Evolutionary conservation across 2,113 vertebrate genomes (phyloP).

Genomic region (Axis porcinus): DNA sequence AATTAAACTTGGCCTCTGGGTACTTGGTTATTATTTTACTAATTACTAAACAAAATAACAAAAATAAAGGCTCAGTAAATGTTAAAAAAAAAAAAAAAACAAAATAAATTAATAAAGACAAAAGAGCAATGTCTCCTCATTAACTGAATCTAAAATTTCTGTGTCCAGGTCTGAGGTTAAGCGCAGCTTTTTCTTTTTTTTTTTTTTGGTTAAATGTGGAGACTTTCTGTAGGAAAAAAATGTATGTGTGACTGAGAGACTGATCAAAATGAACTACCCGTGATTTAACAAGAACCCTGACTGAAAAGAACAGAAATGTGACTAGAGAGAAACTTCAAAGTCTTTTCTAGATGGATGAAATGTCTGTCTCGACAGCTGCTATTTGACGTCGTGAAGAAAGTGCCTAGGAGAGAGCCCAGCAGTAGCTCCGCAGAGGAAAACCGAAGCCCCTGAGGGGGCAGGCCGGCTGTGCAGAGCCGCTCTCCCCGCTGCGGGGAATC

Average conservation of each 20-base stretch:
- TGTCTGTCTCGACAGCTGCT: neutral
- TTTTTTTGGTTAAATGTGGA: neutral
- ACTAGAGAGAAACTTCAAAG: neutral
- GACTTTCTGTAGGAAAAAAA: conserved; percentile 5
- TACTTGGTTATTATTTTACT: conserved; percentile 30
- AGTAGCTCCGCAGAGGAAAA: neutral
- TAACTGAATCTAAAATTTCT: neutral
- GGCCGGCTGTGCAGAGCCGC: neutral
- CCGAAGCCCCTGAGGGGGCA: neutral
- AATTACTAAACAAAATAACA: conserved; percentile 26
- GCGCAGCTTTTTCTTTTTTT: neutral
- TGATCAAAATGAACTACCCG: neutral
- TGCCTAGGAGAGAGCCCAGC: neutral
- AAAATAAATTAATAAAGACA: conserved; percentile 37
- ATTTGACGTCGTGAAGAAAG: neutral
- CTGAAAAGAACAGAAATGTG: neutral
- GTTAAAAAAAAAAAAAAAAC: too few relatives aligned
- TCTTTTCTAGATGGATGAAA: neutral
- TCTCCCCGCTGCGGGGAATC: accelerated
- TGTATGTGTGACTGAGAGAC: neutral
- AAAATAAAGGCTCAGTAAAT: too few relatives aligned
- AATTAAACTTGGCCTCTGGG: neutral
- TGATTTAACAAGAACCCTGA: neutral
- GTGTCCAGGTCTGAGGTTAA: neutral
- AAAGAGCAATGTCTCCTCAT: neutral